Evolutionary conservation across 1,140 invertebrate species (phyloP).

Genomic region (Rhynchophorus ferrugineus): DNA sequence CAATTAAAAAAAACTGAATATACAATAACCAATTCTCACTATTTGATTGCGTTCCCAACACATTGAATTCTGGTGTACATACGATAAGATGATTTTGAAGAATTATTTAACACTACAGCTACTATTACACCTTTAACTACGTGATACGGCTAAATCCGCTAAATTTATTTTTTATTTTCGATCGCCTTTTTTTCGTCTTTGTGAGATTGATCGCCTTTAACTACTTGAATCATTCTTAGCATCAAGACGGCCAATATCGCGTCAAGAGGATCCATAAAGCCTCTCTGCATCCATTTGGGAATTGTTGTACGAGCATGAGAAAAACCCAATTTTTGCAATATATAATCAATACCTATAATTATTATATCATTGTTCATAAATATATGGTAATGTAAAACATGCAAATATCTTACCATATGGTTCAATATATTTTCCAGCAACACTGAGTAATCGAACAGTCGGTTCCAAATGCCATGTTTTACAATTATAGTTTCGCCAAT

Average conservation of each 20-base stretch:
- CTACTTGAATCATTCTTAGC: slow-evolving; percentile 52
- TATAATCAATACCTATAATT: slow-evolving; percentile 71
- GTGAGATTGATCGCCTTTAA: slow-evolving; percentile 33
- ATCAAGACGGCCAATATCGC: slow-evolving; percentile 70
- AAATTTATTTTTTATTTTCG: slow-evolving; percentile 15
- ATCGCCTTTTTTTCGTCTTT: slow-evolving; percentile 29
- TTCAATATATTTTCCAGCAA: slow-evolving; percentile 87
- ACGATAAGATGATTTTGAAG: too few species aligned
- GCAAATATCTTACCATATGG: slow-evolving; percentile 80
- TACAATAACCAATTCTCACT: too few species aligned
- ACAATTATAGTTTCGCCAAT: slow-evolving; percentile 89
- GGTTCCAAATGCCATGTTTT: slow-evolving; percentile 97
- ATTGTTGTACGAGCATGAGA: slow-evolving; percentile 95
- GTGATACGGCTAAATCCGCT: too few species aligned
- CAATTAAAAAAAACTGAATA: too few species aligned
- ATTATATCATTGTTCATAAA: not conserved
- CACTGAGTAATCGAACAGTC: slow-evolving; percentile 69
- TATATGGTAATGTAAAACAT: too few species aligned
- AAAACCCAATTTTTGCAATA: slow-evolving; percentile 93
- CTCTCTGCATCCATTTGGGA: slow-evolving; percentile 97
- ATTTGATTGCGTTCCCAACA: too few species aligned
- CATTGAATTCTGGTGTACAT: too few species aligned
- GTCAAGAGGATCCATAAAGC: slow-evolving; percentile 93
- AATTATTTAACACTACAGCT: too few species aligned
- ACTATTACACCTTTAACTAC: too few species aligned